Evolutionary conservation across 2,888 invertebrate genomes (phyloP), one percentile per base, ranked within the genome.

Genomic region (Agonopterix alstromeriana): DNA sequence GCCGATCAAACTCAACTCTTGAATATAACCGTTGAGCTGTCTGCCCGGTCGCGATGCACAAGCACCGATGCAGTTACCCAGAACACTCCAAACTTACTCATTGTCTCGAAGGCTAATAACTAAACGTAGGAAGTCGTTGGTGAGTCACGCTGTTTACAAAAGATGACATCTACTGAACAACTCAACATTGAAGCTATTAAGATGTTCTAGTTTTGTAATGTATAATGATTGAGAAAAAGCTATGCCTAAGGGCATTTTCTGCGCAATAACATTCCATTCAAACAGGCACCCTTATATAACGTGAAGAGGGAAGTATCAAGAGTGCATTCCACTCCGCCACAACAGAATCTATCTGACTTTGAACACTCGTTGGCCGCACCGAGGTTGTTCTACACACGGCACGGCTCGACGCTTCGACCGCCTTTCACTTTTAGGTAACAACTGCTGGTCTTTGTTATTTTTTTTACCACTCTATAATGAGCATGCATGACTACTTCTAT

Each of bases 391-490:
- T 10, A 45, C 35, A 41, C 43, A 41, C 11, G 45, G 38, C 44
- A 41, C 50, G 36, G 43, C 36, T 40, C 48, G n/a, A 40, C 43
- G 27, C 44, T 38, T 11, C 43, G 45, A 27, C 48, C 51, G 38
- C 43, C 66, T 63, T 63, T 65, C 61, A 58, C 61, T 58, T 61
- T 65, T 68, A 65, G 68, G 68, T 68, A 68, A 67, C 52, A 46
- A 47, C 47, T 1, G 38, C 55, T 54, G 60, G 61, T 56, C 56
- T 52, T 55, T 56, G 56, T 53, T 27, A 27, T 27, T 27, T 51
- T n/a, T 54, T 42, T 40, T 35, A 35, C 40, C 35, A 40, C 43
- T 27, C 17, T 43, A 4, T 9, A 48, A 48, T 11, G 36, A 45
- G 45, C 36, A 46, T 46, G 53, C 55, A 53, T 49, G 47, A 27